Evolutionary conservation across 2,113 vertebrate genomes (phyloP), one percentile per base, ranked within the genome.

Genomic region (Odontophorus gujanensis): DNA sequence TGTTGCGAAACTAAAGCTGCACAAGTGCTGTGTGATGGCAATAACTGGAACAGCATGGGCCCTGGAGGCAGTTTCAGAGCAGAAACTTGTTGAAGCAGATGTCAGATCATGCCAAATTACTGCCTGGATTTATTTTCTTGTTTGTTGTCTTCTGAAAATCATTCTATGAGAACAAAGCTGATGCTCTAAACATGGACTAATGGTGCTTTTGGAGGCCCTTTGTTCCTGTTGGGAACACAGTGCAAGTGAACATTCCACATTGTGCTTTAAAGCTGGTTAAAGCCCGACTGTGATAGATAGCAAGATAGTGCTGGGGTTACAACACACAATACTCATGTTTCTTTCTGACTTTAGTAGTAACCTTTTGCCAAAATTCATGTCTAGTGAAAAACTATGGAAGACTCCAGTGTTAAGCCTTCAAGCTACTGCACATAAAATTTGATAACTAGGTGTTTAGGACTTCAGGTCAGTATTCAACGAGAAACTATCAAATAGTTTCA

Each of bases 371-470:
- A 75, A 81, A 75, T 59, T 57, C 30, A 28, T 9, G 1, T 68
- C 32, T 86, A 6, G 17, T 78, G 51, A 74, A 84, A 9, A 9
- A 50, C 42, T 86, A 7, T 7, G 25, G 20, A 72, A 88, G 57
- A 30, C 85, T 67, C 81, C 22, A 36, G 38, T 75, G 63, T 20
- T 88, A 71, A 90, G 89, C 5, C 47, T 77, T 53, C 18, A 45
- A 13, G n/a, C 16, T n/a, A 45, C 18, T 0, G 1, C 21, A 85
- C 17, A 30, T 55, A 86, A 88, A 83, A 83, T 53, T 80, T 71
- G 50, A 32, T 83, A 78, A 74, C 68, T 71, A 69, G 26, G 16
- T 87, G 57, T 92, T 91, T 88, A 86, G 85, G 87, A 36, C 48
- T 81, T 85, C 68, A 78, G 38, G 25, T 86, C 76, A 84, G 14